phyloP scores from a whole-genome alignment of 2,113 vertebrate genomes.

The Gobio gobio region DNA sequence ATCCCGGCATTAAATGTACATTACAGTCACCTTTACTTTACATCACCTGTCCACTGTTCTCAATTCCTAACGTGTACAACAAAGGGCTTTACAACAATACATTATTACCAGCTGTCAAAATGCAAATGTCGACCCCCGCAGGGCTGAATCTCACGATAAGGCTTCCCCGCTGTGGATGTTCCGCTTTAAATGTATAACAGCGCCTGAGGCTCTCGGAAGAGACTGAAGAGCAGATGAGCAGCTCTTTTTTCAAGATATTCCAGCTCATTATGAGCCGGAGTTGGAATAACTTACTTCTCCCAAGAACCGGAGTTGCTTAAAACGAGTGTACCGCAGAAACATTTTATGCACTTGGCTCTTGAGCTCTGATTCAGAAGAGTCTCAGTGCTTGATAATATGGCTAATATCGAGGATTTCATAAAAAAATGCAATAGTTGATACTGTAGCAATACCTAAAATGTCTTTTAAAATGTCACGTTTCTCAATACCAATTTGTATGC shows the following conservation, averaged over 20 bases:
- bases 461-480: no score
- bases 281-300: conserved; percentile 1
- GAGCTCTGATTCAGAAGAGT: conserved; percentile 1
- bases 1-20: conserved; percentile 1
- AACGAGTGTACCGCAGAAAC: not conserved
- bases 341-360: not conserved
- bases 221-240: conserved; percentile 11
- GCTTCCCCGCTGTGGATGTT: conserved; percentile 1
- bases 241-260: conserved; percentile 26
- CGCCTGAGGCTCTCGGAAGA: not conserved
- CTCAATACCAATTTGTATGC: no score
- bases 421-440: no score
- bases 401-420: no score
- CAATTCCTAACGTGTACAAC: not conserved
- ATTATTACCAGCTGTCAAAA: conserved; percentile 20
- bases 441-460: no score
- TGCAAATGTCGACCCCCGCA: conserved; percentile 8
- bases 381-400: not conserved
- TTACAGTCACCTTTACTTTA: not conserved
- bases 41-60: not conserved
- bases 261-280: not conserved
- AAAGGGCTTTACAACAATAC: conserved; percentile 13
- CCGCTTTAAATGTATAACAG: not conserved
- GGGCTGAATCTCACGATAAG: not conserved
- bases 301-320: not conserved